Evolutionary conservation across 1,140 invertebrate species (phyloP).

Genomic region (Radopholus similis): DNA sequence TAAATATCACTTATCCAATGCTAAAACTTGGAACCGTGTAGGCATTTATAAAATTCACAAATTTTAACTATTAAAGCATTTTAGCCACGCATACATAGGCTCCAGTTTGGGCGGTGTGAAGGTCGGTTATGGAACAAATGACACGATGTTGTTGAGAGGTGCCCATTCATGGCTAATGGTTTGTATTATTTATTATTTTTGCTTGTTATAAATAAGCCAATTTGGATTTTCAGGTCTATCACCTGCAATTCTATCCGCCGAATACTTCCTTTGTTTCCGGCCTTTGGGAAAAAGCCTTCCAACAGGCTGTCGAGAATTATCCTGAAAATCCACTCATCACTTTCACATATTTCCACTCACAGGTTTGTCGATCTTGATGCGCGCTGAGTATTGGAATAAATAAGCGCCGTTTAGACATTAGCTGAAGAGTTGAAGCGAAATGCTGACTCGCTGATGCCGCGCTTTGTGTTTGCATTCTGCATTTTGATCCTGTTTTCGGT

Average conservation of each 20-base stretch:
- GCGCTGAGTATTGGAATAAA: conserved; percentile 39
- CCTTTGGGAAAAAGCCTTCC: conserved; percentile 49
- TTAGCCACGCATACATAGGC: conserved; percentile 53
- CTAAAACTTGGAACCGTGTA: conserved; percentile 48
- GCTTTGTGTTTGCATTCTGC: conserved; percentile 51
- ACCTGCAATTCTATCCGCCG: conserved; percentile 53
- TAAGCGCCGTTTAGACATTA: conserved; percentile 49
- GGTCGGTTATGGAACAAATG: conserved; percentile 43
- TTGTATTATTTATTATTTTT: too few species aligned
- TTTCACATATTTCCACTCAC: conserved; percentile 45
- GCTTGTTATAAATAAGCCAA: too few species aligned
- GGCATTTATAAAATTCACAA: conserved; percentile 6
- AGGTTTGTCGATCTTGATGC: conserved; percentile 42
- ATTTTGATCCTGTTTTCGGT: conserved; percentile 54
- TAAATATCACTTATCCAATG: conserved; percentile 59
- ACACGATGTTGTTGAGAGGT: conserved; percentile 44
- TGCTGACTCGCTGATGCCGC: conserved; percentile 51
- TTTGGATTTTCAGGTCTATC: conserved; percentile 39
- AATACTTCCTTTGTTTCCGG: conserved; percentile 50
- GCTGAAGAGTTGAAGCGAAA: conserved; percentile 56
- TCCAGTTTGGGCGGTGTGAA: conserved; percentile 53
- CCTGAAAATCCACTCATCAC: conserved; percentile 45
- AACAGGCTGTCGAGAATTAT: not conserved
- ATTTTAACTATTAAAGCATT: not conserved
- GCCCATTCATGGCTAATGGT: conserved; percentile 57